A percentile compares a stretch with the other conserved stretches of the same genome.
phyloP scores from a whole-genome alignment of 2,888 invertebrate species.

The Periphyllus acericola region DNA sequence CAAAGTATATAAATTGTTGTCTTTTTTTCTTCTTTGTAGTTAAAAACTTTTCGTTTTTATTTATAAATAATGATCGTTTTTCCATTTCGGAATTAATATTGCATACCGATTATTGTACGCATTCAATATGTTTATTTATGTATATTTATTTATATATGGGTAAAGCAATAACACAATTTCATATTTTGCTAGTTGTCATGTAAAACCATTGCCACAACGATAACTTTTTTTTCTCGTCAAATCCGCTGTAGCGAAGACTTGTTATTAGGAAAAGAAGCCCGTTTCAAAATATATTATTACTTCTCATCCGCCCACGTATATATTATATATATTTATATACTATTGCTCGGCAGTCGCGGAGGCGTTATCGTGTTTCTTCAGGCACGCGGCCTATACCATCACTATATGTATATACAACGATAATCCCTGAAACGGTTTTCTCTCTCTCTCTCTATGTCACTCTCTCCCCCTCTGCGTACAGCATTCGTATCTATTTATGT shows the following conservation, averaged over 20 bases:
- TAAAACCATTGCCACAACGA: constrained; percentile 7
- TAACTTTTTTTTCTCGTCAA: constrained; percentile 5
- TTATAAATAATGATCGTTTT: too few species aligned
- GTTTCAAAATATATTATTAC: constrained; percentile 44
- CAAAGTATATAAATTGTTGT: too few species aligned
- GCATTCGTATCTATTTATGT: neutral
- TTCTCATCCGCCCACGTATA: constrained; percentile 25
- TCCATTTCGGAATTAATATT: too few species aligned
- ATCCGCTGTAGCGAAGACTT: neutral
- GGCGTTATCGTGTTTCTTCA: constrained; percentile 56
- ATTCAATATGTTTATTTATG: too few species aligned
- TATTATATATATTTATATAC: constrained; percentile 1
- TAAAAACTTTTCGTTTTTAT: too few species aligned
- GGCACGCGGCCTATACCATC: constrained; percentile 43
- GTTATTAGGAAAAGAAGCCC: constrained; percentile 1
- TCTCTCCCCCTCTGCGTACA: neutral
- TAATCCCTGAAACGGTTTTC: constrained; percentile 38
- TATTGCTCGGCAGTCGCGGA: constrained; percentile 27
- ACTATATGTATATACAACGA: neutral
- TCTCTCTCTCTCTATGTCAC: neutral
- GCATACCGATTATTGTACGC: too few species aligned
- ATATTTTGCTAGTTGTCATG: neutral
- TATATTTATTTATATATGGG: too few species aligned
- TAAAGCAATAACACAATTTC: neutral
- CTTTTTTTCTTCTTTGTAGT: too few species aligned